Percentiles rank a stretch among this genome's conserved stretches.
Evolutionary conservation across 2,797 vertebrate genomes (phyloP).

Genomic region (Capromys pilorides): DNA sequence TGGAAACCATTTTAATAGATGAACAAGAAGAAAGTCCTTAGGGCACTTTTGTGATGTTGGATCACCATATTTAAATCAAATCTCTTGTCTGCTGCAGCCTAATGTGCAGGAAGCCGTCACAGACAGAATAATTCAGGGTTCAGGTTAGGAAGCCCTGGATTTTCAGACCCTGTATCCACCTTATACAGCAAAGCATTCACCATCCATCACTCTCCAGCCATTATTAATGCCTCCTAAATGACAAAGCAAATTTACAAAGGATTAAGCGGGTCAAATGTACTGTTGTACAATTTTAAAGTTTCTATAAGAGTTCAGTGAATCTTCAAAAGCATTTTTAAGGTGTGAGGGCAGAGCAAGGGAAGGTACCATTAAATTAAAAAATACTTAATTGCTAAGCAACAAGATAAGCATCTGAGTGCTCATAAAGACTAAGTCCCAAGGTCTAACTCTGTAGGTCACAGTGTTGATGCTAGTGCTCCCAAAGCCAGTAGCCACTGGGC

Average conservation of each 20-base stretch:
- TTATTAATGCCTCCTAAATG: not conserved
- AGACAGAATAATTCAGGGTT: not conserved
- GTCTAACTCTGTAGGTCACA: not conserved
- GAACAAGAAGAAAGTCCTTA: not conserved
- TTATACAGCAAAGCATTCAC: not conserved
- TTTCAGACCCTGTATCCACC: not conserved
- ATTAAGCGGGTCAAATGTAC: constrained; percentile 44
- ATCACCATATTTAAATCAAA: not conserved
- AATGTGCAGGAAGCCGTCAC: not conserved
- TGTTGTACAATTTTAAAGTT: constrained; percentile 51
- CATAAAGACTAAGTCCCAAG: constrained; percentile 43
- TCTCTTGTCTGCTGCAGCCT: not conserved
- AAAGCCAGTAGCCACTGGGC: not conserved
- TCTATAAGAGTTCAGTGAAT: constrained; percentile 53
- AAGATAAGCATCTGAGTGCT: constrained; percentile 65
- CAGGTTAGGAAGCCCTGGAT: not conserved
- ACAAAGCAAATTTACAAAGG: constrained; percentile 60
- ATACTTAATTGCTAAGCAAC: constrained; percentile 79
- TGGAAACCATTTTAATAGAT: not conserved
- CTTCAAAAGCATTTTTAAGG: constrained; percentile 73
- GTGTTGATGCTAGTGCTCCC: not conserved
- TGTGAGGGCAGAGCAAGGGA: constrained; percentile 11
- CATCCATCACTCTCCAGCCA: not conserved
- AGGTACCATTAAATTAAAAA: constrained; percentile 77
- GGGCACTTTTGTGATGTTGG: not conserved